These are phyloP conservation scores for Tokudaia tokunoshimensis DNA, from an alignment of 2,797 vertebrate genomes.

Conservation along the genomic window DNA sequence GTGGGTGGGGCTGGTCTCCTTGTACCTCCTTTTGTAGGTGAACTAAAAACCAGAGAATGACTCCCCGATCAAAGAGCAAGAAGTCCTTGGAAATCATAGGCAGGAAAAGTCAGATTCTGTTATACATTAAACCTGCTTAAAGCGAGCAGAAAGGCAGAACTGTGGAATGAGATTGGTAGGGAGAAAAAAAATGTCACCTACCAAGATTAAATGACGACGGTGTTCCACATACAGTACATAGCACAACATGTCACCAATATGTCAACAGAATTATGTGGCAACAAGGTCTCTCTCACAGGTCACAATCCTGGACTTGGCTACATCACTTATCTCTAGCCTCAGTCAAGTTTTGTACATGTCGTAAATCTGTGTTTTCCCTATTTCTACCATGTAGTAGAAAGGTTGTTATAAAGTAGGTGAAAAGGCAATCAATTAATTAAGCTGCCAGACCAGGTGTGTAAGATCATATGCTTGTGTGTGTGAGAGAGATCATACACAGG, in stretches of 20 bases:
- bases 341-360: neutral
- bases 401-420: neutral
- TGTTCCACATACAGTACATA: neutral
- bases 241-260: neutral
- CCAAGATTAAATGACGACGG: neutral
- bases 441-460: neutral
- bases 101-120: slow-evolving; percentile 35
- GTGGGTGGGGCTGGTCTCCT: neutral
- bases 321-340: neutral
- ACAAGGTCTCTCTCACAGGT: neutral
- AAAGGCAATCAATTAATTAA: neutral
- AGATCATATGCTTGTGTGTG: neutral
- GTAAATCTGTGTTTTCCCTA: neutral
- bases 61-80: slow-evolving; percentile 37
- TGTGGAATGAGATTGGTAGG: slow-evolving; percentile 61
- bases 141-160: slow-evolving; percentile 27
- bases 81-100: slow-evolving; percentile 50
- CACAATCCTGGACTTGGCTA: neutral
- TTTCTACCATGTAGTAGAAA: neutral
- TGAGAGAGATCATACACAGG: neutral
- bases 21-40: slow-evolving; percentile 59
- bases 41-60: slow-evolving; percentile 52
- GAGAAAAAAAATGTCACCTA: neutral
- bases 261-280: neutral
- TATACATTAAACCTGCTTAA: slow-evolving; percentile 46